Conservation (phyloP, 1,140 invertebrate species). For the Pseudoatta argentina region DNA sequence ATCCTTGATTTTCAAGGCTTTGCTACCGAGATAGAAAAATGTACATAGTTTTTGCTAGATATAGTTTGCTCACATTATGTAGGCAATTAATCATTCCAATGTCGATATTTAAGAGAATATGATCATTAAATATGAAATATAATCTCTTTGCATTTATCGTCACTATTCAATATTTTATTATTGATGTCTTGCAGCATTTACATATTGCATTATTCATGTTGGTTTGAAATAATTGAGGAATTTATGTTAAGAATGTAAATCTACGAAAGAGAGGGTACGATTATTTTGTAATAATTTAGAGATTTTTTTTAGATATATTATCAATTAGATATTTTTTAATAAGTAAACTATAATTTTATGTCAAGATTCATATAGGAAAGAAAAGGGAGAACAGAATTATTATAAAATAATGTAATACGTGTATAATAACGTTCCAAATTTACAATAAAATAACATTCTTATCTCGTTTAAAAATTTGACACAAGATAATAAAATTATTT, state of each 20-base stretch:
- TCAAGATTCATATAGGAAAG: neutral
- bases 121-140: neutral
- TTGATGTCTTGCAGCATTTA: neutral
- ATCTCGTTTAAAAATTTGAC: neutral
- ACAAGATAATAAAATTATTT: neutral
- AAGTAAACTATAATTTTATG: slow-evolving; percentile 4
- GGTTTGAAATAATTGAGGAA: neutral
- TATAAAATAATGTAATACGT: neutral
- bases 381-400: neutral
- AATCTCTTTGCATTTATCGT: neutral
- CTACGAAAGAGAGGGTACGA: neutral
- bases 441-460: neutral
- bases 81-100: slow-evolving; percentile 9
- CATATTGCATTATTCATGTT: neutral
- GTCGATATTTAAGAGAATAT: neutral
- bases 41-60: neutral
- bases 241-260: neutral
- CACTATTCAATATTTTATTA: neutral
- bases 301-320: neutral
- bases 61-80: neutral
- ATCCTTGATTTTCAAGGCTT: slow-evolving; percentile 54
- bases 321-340: neutral
- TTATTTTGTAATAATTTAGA: neutral
- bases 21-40: slow-evolving; percentile 19
- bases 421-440: neutral